phyloP scores from a whole-genome alignment of 2,888 invertebrate species.

The Tineola bisselliella region DNA sequence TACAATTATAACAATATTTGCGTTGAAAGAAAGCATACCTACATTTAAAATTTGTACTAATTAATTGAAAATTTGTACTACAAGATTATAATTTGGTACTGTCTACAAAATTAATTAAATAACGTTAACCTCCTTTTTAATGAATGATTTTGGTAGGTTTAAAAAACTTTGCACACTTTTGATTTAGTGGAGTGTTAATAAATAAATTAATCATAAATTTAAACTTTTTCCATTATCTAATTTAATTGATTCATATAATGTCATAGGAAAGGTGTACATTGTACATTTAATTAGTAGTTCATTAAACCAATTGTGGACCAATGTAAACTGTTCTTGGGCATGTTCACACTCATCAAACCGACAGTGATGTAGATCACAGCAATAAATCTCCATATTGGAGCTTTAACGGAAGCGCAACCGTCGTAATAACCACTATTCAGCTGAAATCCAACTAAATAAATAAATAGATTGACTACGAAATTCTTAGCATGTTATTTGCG shows the following conservation, averaged over 20 bases:
- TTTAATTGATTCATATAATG: slow-evolving; percentile 21
- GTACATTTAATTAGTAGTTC: slow-evolving; percentile 25
- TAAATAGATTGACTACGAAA: not conserved
- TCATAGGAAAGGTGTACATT: slow-evolving; percentile 26
- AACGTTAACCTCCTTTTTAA: no score
- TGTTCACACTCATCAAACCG: slow-evolving; percentile 13
- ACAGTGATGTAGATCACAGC: slow-evolving; percentile 11
- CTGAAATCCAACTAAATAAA: slow-evolving; percentile 11
- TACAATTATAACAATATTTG: not conserved
- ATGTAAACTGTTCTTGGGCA: not conserved
- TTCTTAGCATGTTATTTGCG: not conserved
- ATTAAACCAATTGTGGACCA: slow-evolving; percentile 14
- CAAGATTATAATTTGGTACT: no score
- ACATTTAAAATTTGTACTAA: no score
- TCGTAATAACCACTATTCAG: slow-evolving; percentile 15
- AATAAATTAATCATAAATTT: no score
- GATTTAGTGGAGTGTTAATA: no score
- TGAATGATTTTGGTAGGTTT: no score
- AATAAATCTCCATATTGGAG: slow-evolving; percentile 14
- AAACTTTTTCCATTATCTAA: no score
- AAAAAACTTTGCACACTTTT: no score
- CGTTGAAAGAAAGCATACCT: not conserved
- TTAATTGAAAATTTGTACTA: no score
- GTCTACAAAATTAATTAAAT: no score
- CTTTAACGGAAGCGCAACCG: slow-evolving; percentile 14